These are phyloP conservation scores for Enteromius afrohamiltoni DNA, from an alignment of 2,797 vertebrate species.

Conservation along the genomic window DNA sequence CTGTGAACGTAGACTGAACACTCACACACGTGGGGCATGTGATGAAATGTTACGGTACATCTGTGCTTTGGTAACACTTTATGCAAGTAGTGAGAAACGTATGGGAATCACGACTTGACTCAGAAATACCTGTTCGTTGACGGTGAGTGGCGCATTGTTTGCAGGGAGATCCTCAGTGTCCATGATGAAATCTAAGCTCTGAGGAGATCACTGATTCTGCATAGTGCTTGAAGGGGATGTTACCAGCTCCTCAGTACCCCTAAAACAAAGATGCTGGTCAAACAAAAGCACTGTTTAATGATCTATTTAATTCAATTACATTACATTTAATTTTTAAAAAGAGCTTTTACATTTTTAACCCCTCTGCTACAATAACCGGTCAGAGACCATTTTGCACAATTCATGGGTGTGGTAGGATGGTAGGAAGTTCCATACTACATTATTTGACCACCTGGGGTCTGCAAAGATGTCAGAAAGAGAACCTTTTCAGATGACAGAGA, in stretches of 20 bases:
- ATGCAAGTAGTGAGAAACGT: not conserved
- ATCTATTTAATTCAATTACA: not conserved
- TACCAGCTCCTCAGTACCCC: constrained; percentile 28
- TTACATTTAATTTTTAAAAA: not conserved
- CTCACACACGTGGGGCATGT: constrained; percentile 60
- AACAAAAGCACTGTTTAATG: not conserved
- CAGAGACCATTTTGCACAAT: not conserved
- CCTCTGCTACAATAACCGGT: not conserved
- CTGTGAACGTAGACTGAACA: constrained; percentile 61
- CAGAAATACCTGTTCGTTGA: constrained; percentile 91
- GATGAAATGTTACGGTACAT: constrained; percentile 31
- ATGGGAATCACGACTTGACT: not conserved
- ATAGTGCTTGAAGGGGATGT: constrained; percentile 74
- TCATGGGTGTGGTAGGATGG: too few relatives aligned
- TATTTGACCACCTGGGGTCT: not conserved
- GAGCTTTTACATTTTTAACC: not conserved
- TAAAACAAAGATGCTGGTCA: constrained; percentile 18
- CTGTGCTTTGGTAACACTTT: not conserved
- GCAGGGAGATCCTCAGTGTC: constrained; percentile 83
- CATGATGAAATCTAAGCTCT: constrained; percentile 78
- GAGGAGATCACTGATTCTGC: constrained; percentile 70
- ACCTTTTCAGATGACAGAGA: too few relatives aligned
- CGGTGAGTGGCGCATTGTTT: constrained; percentile 85
- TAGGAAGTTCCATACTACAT: not conserved
- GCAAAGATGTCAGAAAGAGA: too few relatives aligned